A percentile compares a stretch with the other conserved stretches of the same genome.
phyloP scores from a whole-genome alignment of 2,113 vertebrate species.

The Poecilia latipinna region DNA sequence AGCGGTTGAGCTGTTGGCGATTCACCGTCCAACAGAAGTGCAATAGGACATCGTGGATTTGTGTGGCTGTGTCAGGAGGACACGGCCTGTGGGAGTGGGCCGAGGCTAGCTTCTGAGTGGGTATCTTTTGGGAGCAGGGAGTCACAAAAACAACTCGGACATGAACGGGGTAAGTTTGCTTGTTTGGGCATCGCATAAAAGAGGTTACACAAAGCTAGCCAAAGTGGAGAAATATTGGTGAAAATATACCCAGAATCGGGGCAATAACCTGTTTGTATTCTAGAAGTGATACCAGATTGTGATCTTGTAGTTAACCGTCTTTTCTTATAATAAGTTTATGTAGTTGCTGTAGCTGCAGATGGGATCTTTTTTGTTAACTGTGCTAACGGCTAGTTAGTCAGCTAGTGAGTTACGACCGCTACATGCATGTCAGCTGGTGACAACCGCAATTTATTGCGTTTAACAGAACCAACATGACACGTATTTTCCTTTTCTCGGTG shows the following conservation, averaged over 20 bases:
- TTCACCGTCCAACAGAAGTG: conserved; percentile 35
- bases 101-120: not conserved
- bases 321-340: not conserved
- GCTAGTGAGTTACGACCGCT: not conserved
- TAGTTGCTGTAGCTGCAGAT: not conserved
- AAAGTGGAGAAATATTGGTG: not conserved
- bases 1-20: conserved; percentile 56
- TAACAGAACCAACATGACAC: not conserved
- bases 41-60: conserved; percentile 11
- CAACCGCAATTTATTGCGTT: not conserved
- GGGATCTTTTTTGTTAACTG: conserved; percentile 16
- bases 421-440: conserved; percentile 2
- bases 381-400: conserved; percentile 47
- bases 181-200: conserved; percentile 22
- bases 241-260: not conserved
- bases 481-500: rapidly evolving
- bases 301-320: rapidly evolving
- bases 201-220: not conserved
- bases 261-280: too few species aligned
- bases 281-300: not conserved
- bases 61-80: conserved; percentile 2
- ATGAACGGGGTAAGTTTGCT: conserved; percentile 86
- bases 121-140: conserved; percentile 10
- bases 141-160: conserved; percentile 77
- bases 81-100: conserved; percentile 6